Base-by-base conservation (phyloP, 1,140 invertebrate genomes). In the Zaprionus davidi region DNA sequence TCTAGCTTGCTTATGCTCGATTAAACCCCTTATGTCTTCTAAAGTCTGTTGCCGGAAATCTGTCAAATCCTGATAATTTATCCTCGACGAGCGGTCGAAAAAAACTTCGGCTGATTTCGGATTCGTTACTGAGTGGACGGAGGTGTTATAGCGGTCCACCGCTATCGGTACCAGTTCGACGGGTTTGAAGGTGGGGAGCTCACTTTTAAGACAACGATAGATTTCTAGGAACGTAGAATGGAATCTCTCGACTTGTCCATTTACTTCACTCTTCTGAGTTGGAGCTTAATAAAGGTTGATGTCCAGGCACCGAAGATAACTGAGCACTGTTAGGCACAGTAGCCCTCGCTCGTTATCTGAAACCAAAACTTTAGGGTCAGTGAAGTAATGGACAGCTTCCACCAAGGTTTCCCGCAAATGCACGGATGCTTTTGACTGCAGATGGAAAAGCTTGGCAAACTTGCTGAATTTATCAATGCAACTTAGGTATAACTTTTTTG, bases 191-290 rank as follows among this genome's bases (percentile, higher is more conserved):
- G 15, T 60, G 0, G 17, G 28, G n/a, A 22, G 5, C 0, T 68
- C 28, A 9, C 11, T 17, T 22, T 51, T 70, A 3, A 74, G n/a
- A 15, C 64, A 68, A 7, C 65, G 13, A 17, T 51, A 68, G 0
- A 74, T 60, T 15, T 73, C 56, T 3, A 44, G 3, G 13, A 67
- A 67, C 2, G 44, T 73, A 1, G 56, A 73, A 11, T 67, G 71
- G 22, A 24, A 24, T 24, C 22, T 24, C 22, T 24, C 22, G 22
- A 24, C 22, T 2, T 24, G 22, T 24, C 22, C 22, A 24, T 24
- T 24, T 24, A 24, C 24, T 4, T 24, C 24, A 24, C 24, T 24
- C 24, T 24, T 24, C 24, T 3, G n/a, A n/a, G n/a, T n/a, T n/a
- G n/a, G n/a, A n/a, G n/a, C n/a, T n/a, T n/a, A n/a, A n/a, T n/a